Conservation (phyloP, 2,113 vertebrate genomes). For the Nothoprocta pentlandii region DNA sequence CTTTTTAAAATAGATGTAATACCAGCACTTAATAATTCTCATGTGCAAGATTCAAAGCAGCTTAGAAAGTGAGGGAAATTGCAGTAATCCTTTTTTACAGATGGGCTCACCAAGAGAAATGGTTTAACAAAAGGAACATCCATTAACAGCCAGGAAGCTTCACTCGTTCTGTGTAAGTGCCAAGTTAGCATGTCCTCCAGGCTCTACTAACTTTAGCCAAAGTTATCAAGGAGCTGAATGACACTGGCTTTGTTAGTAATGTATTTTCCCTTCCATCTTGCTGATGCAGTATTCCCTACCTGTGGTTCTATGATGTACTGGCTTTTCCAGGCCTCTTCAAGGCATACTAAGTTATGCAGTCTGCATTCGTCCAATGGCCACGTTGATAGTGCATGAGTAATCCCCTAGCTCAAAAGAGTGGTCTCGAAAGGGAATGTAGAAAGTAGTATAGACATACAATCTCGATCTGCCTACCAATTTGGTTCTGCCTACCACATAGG, state of each 20-base stretch:
- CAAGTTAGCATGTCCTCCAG: constrained; percentile 35
- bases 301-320: not conserved
- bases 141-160: constrained; percentile 56
- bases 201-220: constrained; percentile 16
- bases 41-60: constrained; percentile 53
- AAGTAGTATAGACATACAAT: not conserved
- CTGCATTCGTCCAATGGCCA: not conserved
- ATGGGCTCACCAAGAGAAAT: constrained; percentile 42
- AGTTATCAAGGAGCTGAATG: constrained; percentile 43
- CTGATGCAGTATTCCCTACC: not conserved
- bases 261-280: not conserved
- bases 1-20: constrained; percentile 56
- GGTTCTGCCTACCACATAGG: not conserved
- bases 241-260: constrained; percentile 13
- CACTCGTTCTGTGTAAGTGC: not conserved
- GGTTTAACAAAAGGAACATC: constrained; percentile 50
- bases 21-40: constrained; percentile 44
- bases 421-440: not conserved
- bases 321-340: not conserved
- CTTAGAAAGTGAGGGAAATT: constrained; percentile 63
- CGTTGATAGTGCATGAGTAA: not conserved
- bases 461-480: not conserved
- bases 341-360: not conserved
- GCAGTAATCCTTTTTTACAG: constrained; percentile 55
- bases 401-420: not conserved